A percentile compares a stretch with the other conserved stretches of the same genome.
phyloP scores from a whole-genome alignment of 2,113 vertebrate species.

The human region GRCh38 chr1:40681001-40681500 shows the following conservation, averaged over 20 bases:
- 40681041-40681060: neutral
- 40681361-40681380: neutral
- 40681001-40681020: neutral
- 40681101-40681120: neutral
- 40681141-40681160: neutral
- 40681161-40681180: neutral
- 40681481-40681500: neutral
- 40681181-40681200: constrained; percentile 8
- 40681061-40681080: neutral
- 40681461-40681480: neutral
- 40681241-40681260: neutral
- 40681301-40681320: neutral
- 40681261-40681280: neutral
- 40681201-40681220: neutral
- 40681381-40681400: neutral
- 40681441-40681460: neutral
- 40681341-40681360: neutral
- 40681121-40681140: neutral
- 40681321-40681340: neutral
- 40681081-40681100: neutral
- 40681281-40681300: neutral
- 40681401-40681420: neutral
- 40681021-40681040: neutral
- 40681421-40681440: neutral
- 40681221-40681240: neutral